Conservation (phyloP, 2,888 invertebrate genomes). For the Acrobasis consociella region DNA sequence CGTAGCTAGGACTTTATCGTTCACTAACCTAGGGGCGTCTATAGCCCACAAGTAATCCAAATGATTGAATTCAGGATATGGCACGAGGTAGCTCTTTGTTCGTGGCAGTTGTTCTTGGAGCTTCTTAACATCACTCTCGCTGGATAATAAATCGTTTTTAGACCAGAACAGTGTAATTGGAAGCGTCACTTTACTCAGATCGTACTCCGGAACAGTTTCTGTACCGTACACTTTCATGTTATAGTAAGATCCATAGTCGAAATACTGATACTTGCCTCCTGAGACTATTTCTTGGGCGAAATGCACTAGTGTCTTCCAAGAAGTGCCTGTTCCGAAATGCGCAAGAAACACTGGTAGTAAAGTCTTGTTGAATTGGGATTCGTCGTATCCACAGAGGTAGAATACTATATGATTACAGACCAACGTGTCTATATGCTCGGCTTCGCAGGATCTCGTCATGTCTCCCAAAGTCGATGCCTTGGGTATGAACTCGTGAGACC, state of each 20-base stretch:
- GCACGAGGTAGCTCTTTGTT: constrained; percentile 80
- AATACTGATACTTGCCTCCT: constrained; percentile 81
- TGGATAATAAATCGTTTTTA: constrained; percentile 86
- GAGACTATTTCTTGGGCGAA: constrained; percentile 77
- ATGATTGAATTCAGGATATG: constrained; percentile 86
- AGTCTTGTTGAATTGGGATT: constrained; percentile 85
- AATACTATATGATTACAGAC: constrained; percentile 89
- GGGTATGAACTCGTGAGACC: constrained; percentile 88
- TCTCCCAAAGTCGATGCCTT: constrained; percentile 82
- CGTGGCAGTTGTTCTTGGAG: constrained; percentile 72
- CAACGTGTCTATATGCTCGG: constrained; percentile 70
- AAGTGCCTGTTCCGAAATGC: constrained; percentile 89
- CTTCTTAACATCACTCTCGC: constrained; percentile 77
- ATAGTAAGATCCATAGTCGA: constrained; percentile 83
- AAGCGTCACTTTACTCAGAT: constrained; percentile 78
- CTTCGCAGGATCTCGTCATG: constrained; percentile 82
- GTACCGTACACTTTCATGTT: constrained; percentile 82
- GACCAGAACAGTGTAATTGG: constrained; percentile 85
- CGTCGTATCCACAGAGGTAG: constrained; percentile 87
- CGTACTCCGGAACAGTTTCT: constrained; percentile 81
- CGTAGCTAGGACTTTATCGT: constrained; percentile 71
- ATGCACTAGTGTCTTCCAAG: constrained; percentile 88
- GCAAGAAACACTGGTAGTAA: constrained; percentile 86
- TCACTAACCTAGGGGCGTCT: constrained; percentile 83
- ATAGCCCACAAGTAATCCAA: constrained; percentile 87